A percentile compares a stretch with the other conserved stretches of the same genome.
These are phyloP conservation scores for Brachyrhaphis roseni DNA, from an alignment of 2,797 vertebrate species.

Conservation along the genomic window DNA sequence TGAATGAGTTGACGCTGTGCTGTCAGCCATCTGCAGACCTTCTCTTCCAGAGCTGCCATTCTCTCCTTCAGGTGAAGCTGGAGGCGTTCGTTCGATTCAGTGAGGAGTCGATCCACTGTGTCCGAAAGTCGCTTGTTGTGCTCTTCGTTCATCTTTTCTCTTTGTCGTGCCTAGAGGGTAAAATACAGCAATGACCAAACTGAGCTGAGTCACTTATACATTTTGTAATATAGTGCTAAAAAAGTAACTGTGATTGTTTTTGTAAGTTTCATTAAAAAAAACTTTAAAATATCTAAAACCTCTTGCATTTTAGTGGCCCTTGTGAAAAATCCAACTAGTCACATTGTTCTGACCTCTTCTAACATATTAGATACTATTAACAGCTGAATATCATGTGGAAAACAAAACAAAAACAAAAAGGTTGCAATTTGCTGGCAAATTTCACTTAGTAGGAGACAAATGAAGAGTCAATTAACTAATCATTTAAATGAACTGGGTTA, in stretches of 20 bases:
- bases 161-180: constrained; percentile 90
- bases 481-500: too few relatives aligned
- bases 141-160: constrained; percentile 99
- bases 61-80: constrained; percentile 98
- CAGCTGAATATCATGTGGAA: not conserved
- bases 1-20: not conserved
- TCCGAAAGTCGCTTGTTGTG: constrained; percentile 98
- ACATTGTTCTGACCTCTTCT: not conserved
- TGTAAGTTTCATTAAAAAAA: not conserved
- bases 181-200: not conserved
- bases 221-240: not conserved
- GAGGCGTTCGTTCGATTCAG: constrained; percentile 96
- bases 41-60: constrained; percentile 96
- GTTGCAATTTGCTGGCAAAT: not conserved
- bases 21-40: constrained; percentile 78
- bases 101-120: constrained; percentile 96
- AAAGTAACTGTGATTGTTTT: not conserved
- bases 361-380: not conserved
- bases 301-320: not conserved
- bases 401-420: not conserved
- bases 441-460: not conserved
- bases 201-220: not conserved
- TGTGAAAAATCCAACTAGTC: not conserved
- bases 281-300: too few relatives aligned
- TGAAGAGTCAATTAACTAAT: not conserved